Conservation (phyloP, 2,888 invertebrate genomes). For the Autographa pulchrina region DNA sequence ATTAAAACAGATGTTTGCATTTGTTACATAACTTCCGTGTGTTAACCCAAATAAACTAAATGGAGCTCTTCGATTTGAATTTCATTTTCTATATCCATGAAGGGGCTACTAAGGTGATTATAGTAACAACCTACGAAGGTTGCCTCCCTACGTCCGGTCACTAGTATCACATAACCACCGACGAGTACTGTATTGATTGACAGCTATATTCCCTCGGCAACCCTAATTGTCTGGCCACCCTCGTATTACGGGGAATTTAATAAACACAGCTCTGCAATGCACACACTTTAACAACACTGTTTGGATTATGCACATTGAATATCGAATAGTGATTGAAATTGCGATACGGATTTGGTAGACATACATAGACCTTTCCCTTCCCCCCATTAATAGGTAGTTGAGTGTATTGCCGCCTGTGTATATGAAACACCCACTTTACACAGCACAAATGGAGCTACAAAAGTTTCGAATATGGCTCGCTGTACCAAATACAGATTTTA, state of each 20-base stretch:
- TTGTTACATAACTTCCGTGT: constrained; percentile 53
- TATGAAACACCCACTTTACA: constrained; percentile 38
- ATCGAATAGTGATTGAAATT: constrained; percentile 76
- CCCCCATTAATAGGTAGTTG: constrained; percentile 36
- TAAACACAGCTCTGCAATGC: constrained; percentile 76
- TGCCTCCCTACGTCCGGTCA: constrained; percentile 68
- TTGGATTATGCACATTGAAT: constrained; percentile 73
- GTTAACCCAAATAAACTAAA: constrained; percentile 42
- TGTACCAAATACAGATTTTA: constrained; percentile 48
- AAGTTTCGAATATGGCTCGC: constrained; percentile 41
- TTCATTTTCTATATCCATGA: constrained; percentile 42
- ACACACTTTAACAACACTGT: constrained; percentile 70
- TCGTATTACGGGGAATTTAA: constrained; percentile 81
- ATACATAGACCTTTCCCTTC: constrained; percentile 28
- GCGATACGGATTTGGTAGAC: constrained; percentile 63
- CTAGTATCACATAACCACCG: constrained; percentile 73
- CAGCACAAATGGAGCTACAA: constrained; percentile 39
- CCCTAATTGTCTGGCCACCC: constrained; percentile 79
- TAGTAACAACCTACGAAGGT: constrained; percentile 55
- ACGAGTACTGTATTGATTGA: constrained; percentile 77
- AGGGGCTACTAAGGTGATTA: constrained; percentile 53
- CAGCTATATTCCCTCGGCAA: constrained; percentile 79
- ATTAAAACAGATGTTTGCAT: constrained; percentile 47
- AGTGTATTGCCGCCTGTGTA: constrained; percentile 23
- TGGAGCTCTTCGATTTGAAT: constrained; percentile 38